Evolutionary conservation across 2,888 invertebrate genomes (phyloP), one percentile per base, ranked within the genome.

Genomic region (Drosophila vallismaia): DNA sequence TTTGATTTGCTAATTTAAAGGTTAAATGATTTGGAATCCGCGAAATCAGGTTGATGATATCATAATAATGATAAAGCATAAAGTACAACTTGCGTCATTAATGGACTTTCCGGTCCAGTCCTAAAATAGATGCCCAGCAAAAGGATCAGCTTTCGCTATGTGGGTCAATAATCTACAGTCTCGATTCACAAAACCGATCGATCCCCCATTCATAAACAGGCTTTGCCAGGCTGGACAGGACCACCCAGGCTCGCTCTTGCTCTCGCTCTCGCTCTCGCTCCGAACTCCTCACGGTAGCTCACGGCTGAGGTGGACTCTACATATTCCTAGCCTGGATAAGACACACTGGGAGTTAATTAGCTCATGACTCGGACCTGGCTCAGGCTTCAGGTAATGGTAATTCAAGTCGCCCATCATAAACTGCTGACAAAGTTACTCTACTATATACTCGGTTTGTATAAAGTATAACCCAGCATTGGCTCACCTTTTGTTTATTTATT

Each of bases 371-470:
- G 26, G 44, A 19, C 12, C 40, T 38, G 26, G 55, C 10, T 54
- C 42, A 38, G 50, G 45, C 49, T 14, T 51, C 19, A n/a, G 8
- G n/a, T 50, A 49, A 44, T 58, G 71, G 86, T 83, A 83, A 86
- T 73, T 77, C 71, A 77, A 83, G 77, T 72, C 76, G 83, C 59
- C 48, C 80, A 67, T 74, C 70, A 80, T 83, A 83, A 83, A 83
- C 80, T 83, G 76, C 75, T 76, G 80, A 72, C 78, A 83, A 75
- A 77, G 79, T 77, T 81, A 60, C 68, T 59, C 69, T 38, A 8
- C 29, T 19, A 19, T 19, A 19, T 19, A 19, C 19, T 19, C 19
- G 19, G 19, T 2, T 19, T 19, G 10, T 50, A 38, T 38, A 14
- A 6, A 40, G 10, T 33, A 10, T 33, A 36, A n/a, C 10, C 33